Evolutionary conservation across 2,888 invertebrate species (phyloP), one percentile per base, ranked within the genome.

Genomic region (Ctena decussata): DNA sequence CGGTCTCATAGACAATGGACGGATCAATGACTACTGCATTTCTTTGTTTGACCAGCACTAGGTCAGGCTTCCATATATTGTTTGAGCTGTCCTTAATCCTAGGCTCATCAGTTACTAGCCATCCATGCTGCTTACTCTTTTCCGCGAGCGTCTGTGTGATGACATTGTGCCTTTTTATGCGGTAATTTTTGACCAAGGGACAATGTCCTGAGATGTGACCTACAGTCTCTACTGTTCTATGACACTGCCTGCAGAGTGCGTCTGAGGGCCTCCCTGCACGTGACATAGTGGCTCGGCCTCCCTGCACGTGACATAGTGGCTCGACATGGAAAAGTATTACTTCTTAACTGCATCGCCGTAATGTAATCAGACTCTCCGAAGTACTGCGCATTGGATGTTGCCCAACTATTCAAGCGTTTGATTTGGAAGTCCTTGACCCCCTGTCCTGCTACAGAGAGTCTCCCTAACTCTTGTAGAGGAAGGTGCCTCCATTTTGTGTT

Each of bases 141-240:
- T 81, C 60, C 0, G 60, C 24, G 0, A 84, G 35, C 21, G 73
- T 46, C 0, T 35, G 32, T 0, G 39, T 57, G 0, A 84, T 39
- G n/a, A 37, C 46, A 69, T 84, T 84, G n/a, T 84, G 84, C 12
- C 84, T 6, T 0, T 60, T 35, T 11, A 84, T 84, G 2, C 80
- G n/a, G 18, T 78, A 81, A n/a, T 70, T 74, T 27, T 84, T 37
- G 44, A n/a, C n/a, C n/a, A n/a, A n/a, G n/a, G n/a, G n/a, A n/a
- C n/a, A n/a, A n/a, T n/a, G n/a, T n/a, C 85, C 81, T 0, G 81
- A 85, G 1, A 85, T 81, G 69, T 85, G 85, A 0, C 85, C 79
- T 24, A 85, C 30, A 5, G 81, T 85, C 41, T 85, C 85, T 11
- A 46, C 30, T 6, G 46, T 39, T 27, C 5, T n/a, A n/a, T n/a